phyloP scores from a whole-genome alignment of 53 echinoderm and acorn worm species.

The Glandiceps talaboti region DNA sequence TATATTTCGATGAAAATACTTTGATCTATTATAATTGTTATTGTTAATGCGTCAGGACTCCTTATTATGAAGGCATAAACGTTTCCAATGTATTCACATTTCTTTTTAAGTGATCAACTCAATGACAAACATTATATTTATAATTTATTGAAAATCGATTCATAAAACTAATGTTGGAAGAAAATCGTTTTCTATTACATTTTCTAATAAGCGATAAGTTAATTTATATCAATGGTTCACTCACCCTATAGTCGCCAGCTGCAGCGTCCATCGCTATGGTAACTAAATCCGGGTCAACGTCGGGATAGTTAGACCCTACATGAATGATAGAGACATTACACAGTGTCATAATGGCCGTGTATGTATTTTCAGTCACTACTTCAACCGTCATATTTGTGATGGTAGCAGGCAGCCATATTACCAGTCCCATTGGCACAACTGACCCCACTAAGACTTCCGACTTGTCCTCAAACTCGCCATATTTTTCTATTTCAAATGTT shows the following conservation, averaged over 20 bases:
- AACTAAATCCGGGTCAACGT: slow-evolving; percentile 14
- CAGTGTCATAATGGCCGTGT: slow-evolving; percentile 50
- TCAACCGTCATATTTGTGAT: slow-evolving; percentile 16
- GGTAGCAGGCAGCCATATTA: slow-evolving; percentile 56
- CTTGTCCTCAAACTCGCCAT: slow-evolving; percentile 19
- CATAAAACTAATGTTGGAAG: too few species aligned
- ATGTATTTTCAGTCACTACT: neutral
- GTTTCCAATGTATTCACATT: too few species aligned
- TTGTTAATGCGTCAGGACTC: too few species aligned
- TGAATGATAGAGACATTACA: slow-evolving; percentile 44
- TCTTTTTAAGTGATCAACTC: too few species aligned
- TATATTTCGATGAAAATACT: too few species aligned
- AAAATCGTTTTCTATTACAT: too few species aligned
- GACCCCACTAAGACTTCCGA: slow-evolving; percentile 56
- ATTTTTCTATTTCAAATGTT: slow-evolving; percentile 65
- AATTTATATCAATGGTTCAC: neutral
- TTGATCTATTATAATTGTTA: too few species aligned
- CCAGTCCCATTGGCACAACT: slow-evolving; percentile 41
- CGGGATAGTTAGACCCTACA: slow-evolving; percentile 50
- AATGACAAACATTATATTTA: too few species aligned
- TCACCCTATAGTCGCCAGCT: slow-evolving; percentile 33
- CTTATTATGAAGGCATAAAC: too few species aligned
- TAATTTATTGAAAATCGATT: too few species aligned
- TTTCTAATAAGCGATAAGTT: too few species aligned
- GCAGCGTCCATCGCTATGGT: slow-evolving; percentile 18